Base-by-base conservation (phyloP, 2,797 vertebrate genomes). In the Meriones psammophilus region DNA sequence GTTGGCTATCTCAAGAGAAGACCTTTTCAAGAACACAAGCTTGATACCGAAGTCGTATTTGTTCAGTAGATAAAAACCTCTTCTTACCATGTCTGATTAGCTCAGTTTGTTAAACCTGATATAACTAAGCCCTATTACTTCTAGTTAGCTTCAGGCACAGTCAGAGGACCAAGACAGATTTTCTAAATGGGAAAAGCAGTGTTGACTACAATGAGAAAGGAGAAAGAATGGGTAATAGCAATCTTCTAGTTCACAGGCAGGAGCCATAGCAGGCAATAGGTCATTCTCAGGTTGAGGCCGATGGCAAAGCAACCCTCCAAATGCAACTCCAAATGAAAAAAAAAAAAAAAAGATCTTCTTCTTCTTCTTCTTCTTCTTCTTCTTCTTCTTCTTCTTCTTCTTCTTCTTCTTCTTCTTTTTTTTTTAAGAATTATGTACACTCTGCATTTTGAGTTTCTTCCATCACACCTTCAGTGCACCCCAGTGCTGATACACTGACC, bases 21-120 rank as follows among this genome's bases (percentile, higher is more conserved):
- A 69, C 58, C 87, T 88, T 90, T 64, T 81, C 12, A 62, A 76
- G 91, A 94, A 88, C 46, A 80, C 56, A 71, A 83, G 39, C 56
- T 78, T 66, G 39, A 78, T 83, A 74, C 17, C 33, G n/a, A 36
- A 86, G 62, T 73, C 9, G 4, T 33, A 64, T 80, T 36, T 88
- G 15, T 77, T 77, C 36, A 56, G 39, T 13, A 88, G 60, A 85
- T 68, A 74, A 89, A 76, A 87, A 8, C 36, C 36, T 42, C 69
- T 84, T 56, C 64, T 28, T 4, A 24, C 46, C 12, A 26, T 39
- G 33, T 54, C 60, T 78, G 76, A 80, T 80, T 56, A 90, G 39
- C 36, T 88, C 58, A 42, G 14, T 56, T 77, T 77, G 60, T 88
- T 93, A 88, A 92, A 90, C 77, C 1, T n/a, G 68, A 88, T 69